phyloP scores from a whole-genome alignment of 37 sponge, comb jelly and placozoan species.

The Dysidea cf. avara region DNA sequence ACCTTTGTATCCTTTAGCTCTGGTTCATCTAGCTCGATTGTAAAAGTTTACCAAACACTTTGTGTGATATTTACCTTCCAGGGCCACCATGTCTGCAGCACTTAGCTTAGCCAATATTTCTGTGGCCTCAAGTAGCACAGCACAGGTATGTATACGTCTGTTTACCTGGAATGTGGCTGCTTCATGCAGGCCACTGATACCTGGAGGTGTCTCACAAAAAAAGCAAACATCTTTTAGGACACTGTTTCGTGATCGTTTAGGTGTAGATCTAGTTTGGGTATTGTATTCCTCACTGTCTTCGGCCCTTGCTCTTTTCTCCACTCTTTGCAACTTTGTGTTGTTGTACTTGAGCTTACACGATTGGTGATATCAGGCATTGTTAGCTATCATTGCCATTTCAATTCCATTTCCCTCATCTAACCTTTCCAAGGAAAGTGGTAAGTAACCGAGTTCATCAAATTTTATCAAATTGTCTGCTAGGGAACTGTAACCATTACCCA shows the following conservation, averaged over 20 bases:
- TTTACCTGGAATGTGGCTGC: conserved; percentile 26
- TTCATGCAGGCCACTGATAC: conserved; percentile 10
- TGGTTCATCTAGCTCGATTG: conserved; percentile 15
- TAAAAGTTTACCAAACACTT: conserved; percentile 23
- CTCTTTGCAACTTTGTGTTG: too few species aligned
- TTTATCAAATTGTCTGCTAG: conserved; percentile 8
- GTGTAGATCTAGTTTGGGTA: not conserved
- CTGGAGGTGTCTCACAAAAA: not conserved
- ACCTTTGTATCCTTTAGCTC: not conserved
- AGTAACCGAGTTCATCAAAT: conserved; percentile 13
- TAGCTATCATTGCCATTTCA: conserved; percentile 8
- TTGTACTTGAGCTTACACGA: conserved; percentile 1
- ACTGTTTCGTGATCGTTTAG: too few species aligned
- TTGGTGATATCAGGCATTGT: conserved; percentile 10
- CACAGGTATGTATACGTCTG: conserved; percentile 3
- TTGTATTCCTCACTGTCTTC: not conserved
- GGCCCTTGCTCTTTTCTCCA: not conserved
- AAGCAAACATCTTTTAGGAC: not conserved
- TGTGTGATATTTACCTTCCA: conserved; percentile 17
- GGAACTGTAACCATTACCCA: too few species aligned
- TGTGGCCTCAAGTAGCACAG: conserved; percentile 21
- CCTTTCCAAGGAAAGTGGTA: conserved; percentile 3
- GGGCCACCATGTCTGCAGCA: too few species aligned
- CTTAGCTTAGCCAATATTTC: not conserved
- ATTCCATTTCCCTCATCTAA: conserved; percentile 14